Conservation (phyloP, 2,888 invertebrate species). For the Eumerus sabulonum region DNA sequence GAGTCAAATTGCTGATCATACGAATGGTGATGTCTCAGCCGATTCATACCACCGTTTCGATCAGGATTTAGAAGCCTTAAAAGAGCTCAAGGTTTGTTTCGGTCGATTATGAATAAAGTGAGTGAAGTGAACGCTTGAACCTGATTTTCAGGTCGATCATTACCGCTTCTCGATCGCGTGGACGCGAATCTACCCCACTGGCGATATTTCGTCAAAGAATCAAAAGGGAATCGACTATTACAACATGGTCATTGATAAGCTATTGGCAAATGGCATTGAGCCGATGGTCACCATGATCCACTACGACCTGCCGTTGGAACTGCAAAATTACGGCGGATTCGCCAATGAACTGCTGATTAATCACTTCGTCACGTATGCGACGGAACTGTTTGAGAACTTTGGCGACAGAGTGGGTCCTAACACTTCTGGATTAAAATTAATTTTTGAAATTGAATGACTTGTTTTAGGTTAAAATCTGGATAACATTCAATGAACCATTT, state of each 20-base stretch:
- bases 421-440: not conserved
- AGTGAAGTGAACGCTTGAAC: too few relatives aligned
- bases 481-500: slow-evolving; percentile 79
- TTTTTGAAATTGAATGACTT: too few relatives aligned
- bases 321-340: slow-evolving; percentile 81
- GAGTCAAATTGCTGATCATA: slow-evolving; percentile 77
- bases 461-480: slow-evolving; percentile 56
- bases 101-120: too few relatives aligned
- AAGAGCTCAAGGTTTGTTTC: slow-evolving; percentile 79
- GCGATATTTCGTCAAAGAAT: slow-evolving; percentile 81
- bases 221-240: slow-evolving; percentile 83
- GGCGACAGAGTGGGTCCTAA: slow-evolving; percentile 78
- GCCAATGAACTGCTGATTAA: slow-evolving; percentile 78
- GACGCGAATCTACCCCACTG: slow-evolving; percentile 83
- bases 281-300: slow-evolving; percentile 82
- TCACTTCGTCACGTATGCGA: slow-evolving; percentile 80
- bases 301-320: slow-evolving; percentile 80
- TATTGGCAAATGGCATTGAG: slow-evolving; percentile 81
- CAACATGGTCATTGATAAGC: slow-evolving; percentile 82
- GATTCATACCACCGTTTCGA: slow-evolving; percentile 82
- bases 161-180: slow-evolving; percentile 83
- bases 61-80: slow-evolving; percentile 81
- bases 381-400: slow-evolving; percentile 78
- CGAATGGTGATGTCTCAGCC: slow-evolving; percentile 81
- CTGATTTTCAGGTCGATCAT: slow-evolving; percentile 75